phyloP scores from a whole-genome alignment of 2,888 invertebrate genomes.

The Tipula unca region DNA sequence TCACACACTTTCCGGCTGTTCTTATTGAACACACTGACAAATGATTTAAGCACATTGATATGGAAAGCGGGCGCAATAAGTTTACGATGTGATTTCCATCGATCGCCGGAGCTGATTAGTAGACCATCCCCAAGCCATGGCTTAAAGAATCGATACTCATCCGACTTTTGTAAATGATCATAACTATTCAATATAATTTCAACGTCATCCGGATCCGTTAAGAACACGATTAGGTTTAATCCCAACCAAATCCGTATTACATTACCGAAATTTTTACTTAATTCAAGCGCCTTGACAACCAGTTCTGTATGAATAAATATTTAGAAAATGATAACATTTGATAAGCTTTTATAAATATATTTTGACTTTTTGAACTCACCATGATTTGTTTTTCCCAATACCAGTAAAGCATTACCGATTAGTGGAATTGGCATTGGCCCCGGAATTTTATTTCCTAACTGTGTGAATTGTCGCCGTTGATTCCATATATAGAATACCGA shows the following conservation, averaged over 20 bases:
- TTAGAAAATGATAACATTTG: not conserved
- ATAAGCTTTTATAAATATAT: not conserved
- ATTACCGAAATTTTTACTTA: slow-evolving; percentile 46
- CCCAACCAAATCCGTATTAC: slow-evolving; percentile 59
- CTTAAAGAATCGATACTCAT: slow-evolving; percentile 65
- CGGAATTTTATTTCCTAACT: slow-evolving; percentile 58
- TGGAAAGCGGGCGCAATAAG: slow-evolving; percentile 80
- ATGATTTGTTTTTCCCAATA: slow-evolving; percentile 52
- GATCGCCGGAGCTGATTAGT: slow-evolving; percentile 65
- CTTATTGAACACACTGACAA: slow-evolving; percentile 65
- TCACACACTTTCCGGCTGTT: slow-evolving; percentile 62
- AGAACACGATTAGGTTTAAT: slow-evolving; percentile 56
- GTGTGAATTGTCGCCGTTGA: slow-evolving; percentile 45
- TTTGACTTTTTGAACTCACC: slow-evolving; percentile 42
- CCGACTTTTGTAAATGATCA: slow-evolving; percentile 64
- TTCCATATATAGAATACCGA: slow-evolving; percentile 39
- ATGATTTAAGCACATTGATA: slow-evolving; percentile 71
- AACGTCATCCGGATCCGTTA: slow-evolving; percentile 59
- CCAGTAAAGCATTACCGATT: slow-evolving; percentile 59
- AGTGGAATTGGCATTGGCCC: slow-evolving; percentile 57
- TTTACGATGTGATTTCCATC: slow-evolving; percentile 74
- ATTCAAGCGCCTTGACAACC: slow-evolving; percentile 44
- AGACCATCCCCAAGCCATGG: slow-evolving; percentile 75
- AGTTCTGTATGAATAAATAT: slow-evolving; percentile 45
- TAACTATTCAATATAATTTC: slow-evolving; percentile 67